These are phyloP conservation scores for Ferdinandea cuprea DNA, from an alignment of 2,888 invertebrate species.

Conservation along the genomic window DNA sequence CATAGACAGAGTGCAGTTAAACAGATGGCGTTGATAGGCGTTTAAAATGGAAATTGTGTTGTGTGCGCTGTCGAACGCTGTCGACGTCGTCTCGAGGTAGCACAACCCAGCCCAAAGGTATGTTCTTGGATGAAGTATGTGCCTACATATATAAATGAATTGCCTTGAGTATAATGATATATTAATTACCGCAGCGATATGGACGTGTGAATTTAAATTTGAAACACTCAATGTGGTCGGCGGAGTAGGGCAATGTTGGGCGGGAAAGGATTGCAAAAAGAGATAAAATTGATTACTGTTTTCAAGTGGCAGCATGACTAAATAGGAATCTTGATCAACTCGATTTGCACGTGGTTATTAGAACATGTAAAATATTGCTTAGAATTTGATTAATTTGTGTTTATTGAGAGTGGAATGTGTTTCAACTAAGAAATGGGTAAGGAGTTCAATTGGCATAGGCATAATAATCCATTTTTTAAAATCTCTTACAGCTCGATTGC, in stretches of 20 bases:
- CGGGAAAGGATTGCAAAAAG: neutral
- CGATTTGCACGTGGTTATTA: no score
- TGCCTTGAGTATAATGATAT: constrained; percentile 55
- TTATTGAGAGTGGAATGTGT: no score
- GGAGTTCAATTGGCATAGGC: no score
- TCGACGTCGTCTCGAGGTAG: constrained; percentile 50
- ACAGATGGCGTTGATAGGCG: constrained; percentile 71
- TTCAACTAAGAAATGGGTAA: no score
- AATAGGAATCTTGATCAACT: neutral
- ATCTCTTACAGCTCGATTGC: no score
- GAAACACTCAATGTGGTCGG: neutral
- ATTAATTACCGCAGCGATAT: constrained; percentile 42
- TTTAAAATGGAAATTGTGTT: constrained; percentile 62
- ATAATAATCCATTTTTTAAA: no score
- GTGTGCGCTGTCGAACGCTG: constrained; percentile 27
- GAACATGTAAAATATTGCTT: no score
- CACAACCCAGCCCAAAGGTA: constrained; percentile 22
- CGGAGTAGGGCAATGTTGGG: neutral
- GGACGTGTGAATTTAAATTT: constrained; percentile 32
- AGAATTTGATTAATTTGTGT: no score
- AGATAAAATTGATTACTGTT: no score
- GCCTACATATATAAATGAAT: constrained; percentile 37
- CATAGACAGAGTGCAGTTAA: constrained; percentile 64
- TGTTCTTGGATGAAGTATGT: no score
- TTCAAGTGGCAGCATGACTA: neutral